Base-by-base conservation (phyloP, 2,888 invertebrate species). In the Mythimna loreyi region DNA sequence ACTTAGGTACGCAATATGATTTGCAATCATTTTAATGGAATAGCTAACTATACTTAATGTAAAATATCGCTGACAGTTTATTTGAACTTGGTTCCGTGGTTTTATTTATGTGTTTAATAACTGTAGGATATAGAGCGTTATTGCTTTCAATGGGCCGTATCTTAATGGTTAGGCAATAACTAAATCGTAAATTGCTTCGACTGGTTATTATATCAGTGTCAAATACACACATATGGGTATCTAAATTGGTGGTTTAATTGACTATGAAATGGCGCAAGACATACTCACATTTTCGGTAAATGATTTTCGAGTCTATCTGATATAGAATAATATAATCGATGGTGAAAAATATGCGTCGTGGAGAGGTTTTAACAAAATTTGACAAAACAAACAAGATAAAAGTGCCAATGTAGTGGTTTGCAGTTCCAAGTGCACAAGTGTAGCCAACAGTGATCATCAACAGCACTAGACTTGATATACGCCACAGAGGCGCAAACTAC, bases 61-160 rank as follows among this genome's bases (percentile, higher is more conserved):
- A 47, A 62, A 69, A 76, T 75, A 75, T 45, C 30, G 8, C 25
- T 33, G 49, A 40, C 28, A 67, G n/a, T 47, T 60, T 59, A 61
- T 81, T 59, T 76, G 50, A 55, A 69, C 25, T 56, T 59, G 23
- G 28, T 8, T 30, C 21, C 11, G 30, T 56, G 28, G 13, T 77
- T 81, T 66, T 75, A 75, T 80, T 64, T 63, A 78, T 63, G 62
- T 67, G 52, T 61, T 66, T 78, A 71, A 58, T 81, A 76, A 77
- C 70, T 58, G 61, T 77, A 25, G 13, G 19, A 76, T 65, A 47
- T 57, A 45, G 28, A 47, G 60, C 49, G 25, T 67, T 75, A 80
- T 75, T 68, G 57, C 57, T 49, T 19, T 60, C 49, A 70, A 81
- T 60, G 59, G 59, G 45, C 55, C 77, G 63, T 58, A 61, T 61